Conservation (phyloP, 1,140 invertebrate genomes). For the Drosophila obscura region DNA sequence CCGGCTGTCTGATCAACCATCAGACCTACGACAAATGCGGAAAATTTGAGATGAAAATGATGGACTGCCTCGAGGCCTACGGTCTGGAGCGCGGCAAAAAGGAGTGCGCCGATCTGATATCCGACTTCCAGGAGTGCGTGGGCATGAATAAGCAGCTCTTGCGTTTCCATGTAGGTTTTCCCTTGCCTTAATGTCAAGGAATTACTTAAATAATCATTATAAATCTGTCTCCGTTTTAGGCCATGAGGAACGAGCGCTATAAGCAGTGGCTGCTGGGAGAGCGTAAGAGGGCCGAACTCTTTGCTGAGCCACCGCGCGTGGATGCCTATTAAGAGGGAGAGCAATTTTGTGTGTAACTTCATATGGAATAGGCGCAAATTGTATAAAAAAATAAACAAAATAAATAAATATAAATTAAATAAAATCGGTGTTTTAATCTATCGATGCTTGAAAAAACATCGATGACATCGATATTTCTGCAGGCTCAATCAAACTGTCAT, state of each 20-base stretch:
- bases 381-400: slow-evolving; percentile 60
- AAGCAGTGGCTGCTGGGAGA: slow-evolving; percentile 85
- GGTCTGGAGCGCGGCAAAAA: slow-evolving; percentile 85
- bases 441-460: no score
- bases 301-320: slow-evolving; percentile 83
- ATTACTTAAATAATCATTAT: slow-evolving; percentile 4
- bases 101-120: slow-evolving; percentile 86
- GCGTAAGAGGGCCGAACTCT: slow-evolving; percentile 83
- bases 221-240: slow-evolving; percentile 58
- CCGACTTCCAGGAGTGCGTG: slow-evolving; percentile 88
- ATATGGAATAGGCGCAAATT: slow-evolving; percentile 57
- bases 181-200: background rate
- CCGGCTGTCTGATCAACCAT: slow-evolving; percentile 86
- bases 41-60: slow-evolving; percentile 87
- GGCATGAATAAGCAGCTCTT: slow-evolving; percentile 85
- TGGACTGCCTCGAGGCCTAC: slow-evolving; percentile 91
- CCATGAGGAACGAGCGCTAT: slow-evolving; percentile 85
- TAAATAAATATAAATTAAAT: slow-evolving; percentile 15
- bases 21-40: slow-evolving; percentile 87
- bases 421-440: background rate
- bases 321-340: slow-evolving; percentile 83
- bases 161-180: slow-evolving; percentile 84
- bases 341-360: slow-evolving; percentile 28
- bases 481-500: slow-evolving; percentile 33
- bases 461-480: background rate